A percentile compares a stretch with the other conserved stretches of the same genome.
Conservation (phyloP, 2,797 vertebrate genomes). For the Hirundo rustica region DNA sequence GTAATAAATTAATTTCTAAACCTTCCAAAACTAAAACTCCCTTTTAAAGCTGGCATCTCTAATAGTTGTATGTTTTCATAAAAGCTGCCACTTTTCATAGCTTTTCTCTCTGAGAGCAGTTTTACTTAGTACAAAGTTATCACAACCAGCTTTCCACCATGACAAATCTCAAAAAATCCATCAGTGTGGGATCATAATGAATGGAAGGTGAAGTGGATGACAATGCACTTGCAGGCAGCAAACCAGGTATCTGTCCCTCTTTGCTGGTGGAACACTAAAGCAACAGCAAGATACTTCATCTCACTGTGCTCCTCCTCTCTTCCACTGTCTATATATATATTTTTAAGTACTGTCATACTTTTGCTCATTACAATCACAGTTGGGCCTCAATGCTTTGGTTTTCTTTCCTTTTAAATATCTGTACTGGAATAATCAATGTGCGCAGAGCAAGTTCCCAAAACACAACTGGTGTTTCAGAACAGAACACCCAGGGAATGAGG, state of each 20-base stretch:
- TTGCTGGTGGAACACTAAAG: neutral
- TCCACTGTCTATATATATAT: accelerated
- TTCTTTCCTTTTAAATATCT: neutral
- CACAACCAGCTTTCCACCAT: neutral
- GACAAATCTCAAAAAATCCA: neutral
- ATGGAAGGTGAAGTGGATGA: neutral
- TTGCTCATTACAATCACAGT: neutral
- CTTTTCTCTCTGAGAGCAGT: neutral
- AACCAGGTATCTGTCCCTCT: neutral
- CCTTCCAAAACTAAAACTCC: neutral
- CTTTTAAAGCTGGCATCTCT: neutral
- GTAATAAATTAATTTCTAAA: neutral
- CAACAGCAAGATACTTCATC: neutral
- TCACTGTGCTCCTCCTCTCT: neutral
- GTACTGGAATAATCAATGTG: neutral
- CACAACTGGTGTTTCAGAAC: neutral
- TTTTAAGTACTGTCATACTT: neutral
- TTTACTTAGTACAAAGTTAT: neutral
- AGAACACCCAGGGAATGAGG: neutral
- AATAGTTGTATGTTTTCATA: neutral
- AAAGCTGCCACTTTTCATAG: neutral
- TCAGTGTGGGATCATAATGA: neutral
- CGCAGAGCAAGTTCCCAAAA: neutral
- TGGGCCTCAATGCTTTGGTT: neutral
- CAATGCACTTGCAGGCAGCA: neutral